Conservation (phyloP, 1,140 invertebrate species). For the Anastrepha ludens region DNA sequence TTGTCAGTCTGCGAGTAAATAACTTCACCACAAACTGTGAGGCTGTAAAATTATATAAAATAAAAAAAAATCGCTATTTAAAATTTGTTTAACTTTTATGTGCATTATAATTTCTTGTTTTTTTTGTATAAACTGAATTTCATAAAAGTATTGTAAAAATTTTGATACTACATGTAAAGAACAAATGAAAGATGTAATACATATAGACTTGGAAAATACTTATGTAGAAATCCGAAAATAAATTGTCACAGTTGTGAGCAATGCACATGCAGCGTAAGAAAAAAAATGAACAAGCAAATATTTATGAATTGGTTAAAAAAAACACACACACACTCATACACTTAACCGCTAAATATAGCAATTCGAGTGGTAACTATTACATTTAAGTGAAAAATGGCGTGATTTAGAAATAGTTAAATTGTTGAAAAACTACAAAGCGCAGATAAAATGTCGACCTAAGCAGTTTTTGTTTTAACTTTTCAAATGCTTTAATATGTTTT, state of each 20-base stretch:
- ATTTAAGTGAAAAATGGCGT: slow-evolving; percentile 19
- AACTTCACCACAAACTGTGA: slow-evolving; percentile 11
- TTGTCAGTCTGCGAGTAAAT: slow-evolving; percentile 21
- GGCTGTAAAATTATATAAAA: slow-evolving; percentile 39
- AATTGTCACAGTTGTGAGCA: background rate
- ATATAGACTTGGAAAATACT: background rate
- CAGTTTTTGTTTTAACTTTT: no score
- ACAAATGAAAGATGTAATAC: background rate
- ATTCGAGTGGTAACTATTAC: background rate
- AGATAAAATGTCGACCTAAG: background rate
- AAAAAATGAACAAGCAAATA: no score
- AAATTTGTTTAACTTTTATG: slow-evolving; percentile 38
- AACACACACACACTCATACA: background rate
- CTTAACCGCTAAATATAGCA: background rate
- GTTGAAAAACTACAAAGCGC: background rate
- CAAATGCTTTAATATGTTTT: no score
- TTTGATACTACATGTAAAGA: slow-evolving; percentile 33
- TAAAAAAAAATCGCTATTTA: background rate
- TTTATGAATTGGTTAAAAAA: no score
- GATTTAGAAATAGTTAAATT: background rate
- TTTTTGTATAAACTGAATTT: background rate
- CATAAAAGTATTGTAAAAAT: slow-evolving; percentile 12
- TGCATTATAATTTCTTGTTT: background rate
- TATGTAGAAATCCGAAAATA: background rate
- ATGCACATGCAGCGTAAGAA: background rate